These are phyloP conservation scores for Phyllopteryx taeniolatus DNA, from an alignment of 2,113 vertebrate species.

Conservation along the genomic window DNA sequence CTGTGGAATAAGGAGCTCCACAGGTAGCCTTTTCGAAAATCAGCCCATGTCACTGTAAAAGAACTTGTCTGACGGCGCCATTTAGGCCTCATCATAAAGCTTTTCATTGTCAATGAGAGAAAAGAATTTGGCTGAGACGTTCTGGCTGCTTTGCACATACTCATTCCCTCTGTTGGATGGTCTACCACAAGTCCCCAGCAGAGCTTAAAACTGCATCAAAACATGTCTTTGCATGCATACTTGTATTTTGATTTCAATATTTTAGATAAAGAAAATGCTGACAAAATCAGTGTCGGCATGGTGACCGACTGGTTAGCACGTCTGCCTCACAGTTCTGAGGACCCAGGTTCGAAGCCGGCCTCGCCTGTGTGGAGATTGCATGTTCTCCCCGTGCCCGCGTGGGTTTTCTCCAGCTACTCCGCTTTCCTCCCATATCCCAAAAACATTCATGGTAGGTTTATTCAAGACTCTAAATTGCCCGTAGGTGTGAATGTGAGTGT, in stretches of 20 bases:
- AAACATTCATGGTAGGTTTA: too few species aligned
- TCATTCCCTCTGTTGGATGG: slow-evolving; percentile 25
- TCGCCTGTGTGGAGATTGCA: too few species aligned
- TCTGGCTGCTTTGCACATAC: slow-evolving; percentile 29
- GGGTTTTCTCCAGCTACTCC: too few species aligned
- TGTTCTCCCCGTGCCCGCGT: too few species aligned
- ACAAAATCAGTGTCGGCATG: background rate
- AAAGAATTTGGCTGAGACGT: slow-evolving; percentile 29
- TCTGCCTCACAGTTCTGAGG: too few species aligned
- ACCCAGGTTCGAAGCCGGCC: too few species aligned
- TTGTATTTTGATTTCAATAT: background rate
- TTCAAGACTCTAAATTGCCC: too few species aligned
- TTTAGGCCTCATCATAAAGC: slow-evolving; percentile 1
- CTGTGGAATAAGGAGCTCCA: background rate
- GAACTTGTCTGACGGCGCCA: background rate
- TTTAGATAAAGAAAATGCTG: background rate
- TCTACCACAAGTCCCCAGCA: slow-evolving; percentile 13
- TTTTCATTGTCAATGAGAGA: slow-evolving; percentile 10
- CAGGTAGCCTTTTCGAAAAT: slow-evolving; percentile 13
- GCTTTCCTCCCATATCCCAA: too few species aligned
- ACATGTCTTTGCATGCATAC: background rate
- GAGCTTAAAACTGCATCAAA: slow-evolving; percentile 2
- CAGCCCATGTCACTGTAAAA: slow-evolving; percentile 10
- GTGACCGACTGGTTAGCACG: too few species aligned
- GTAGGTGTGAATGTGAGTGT: too few species aligned